A percentile compares a stretch with the other conserved stretches of the same genome.
Evolutionary conservation across 2,888 invertebrate genomes (phyloP).

Genomic region (Lycaena phlaeas): DNA sequence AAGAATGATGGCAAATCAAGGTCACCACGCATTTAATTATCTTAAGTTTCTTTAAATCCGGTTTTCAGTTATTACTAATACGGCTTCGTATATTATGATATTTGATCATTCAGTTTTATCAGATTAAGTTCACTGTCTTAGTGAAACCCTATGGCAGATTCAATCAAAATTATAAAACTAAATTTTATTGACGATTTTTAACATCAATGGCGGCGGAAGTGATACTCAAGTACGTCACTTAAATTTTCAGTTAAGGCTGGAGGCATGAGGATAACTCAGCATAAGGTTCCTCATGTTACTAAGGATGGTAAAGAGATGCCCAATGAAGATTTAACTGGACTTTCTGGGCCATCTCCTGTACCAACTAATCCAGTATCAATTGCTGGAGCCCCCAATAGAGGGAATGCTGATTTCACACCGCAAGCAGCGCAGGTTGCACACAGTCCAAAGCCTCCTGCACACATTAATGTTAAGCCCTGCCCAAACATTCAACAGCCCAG

Average conservation of each 20-base stretch:
- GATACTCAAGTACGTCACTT: too few species aligned
- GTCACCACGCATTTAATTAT: slow-evolving; percentile 20
- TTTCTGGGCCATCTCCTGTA: slow-evolving; percentile 82
- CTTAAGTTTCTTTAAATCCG: too few species aligned
- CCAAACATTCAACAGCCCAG: slow-evolving; percentile 89
- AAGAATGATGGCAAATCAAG: slow-evolving; percentile 31
- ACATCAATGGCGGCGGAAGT: too few species aligned
- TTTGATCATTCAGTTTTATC: too few species aligned
- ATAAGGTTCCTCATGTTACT: slow-evolving; percentile 80
- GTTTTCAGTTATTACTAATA: too few species aligned
- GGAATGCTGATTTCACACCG: slow-evolving; percentile 90
- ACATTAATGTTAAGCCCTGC: slow-evolving; percentile 75
- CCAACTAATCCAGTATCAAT: slow-evolving; percentile 83
- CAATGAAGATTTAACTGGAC: slow-evolving; percentile 80
- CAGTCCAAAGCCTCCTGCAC: slow-evolving; percentile 82
- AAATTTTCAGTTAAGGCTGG: slow-evolving; percentile 85
- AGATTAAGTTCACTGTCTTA: too few species aligned
- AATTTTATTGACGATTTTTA: too few species aligned
- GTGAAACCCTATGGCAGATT: too few species aligned
- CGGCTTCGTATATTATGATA: too few species aligned
- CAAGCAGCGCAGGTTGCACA: slow-evolving; percentile 91
- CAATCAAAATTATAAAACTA: too few species aligned
- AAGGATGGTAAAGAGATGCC: slow-evolving; percentile 76
- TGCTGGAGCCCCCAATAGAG: slow-evolving; percentile 85
- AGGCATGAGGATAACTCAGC: slow-evolving; percentile 93